These are phyloP conservation scores for Gadus macrocephalus DNA, from an alignment of 2,113 vertebrate genomes.

Conservation along the genomic window DNA sequence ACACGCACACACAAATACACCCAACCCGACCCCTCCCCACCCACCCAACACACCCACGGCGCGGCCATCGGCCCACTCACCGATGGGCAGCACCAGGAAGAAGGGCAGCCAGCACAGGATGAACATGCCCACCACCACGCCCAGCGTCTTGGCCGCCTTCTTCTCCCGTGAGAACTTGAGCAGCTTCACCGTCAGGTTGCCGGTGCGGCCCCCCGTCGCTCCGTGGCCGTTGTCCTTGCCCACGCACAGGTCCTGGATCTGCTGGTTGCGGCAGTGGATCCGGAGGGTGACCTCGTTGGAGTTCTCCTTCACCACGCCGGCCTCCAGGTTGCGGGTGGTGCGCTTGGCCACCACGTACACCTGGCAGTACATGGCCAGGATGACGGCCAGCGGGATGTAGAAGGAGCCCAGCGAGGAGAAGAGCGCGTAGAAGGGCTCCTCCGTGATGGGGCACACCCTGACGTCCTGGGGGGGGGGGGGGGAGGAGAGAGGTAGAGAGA, in stretches of 20 bases:
- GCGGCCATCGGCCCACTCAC: slow-evolving; percentile 21
- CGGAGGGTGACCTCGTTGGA: slow-evolving; percentile 30
- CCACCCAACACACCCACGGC: no score
- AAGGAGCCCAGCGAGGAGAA: slow-evolving; percentile 33
- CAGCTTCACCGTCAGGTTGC: slow-evolving; percentile 62
- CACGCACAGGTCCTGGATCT: slow-evolving; percentile 69
- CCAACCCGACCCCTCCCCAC: no score
- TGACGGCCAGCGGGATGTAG: slow-evolving; percentile 26
- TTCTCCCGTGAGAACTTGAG: slow-evolving; percentile 58
- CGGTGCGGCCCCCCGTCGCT: slow-evolving; percentile 63
- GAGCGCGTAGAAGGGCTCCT: slow-evolving; percentile 30
- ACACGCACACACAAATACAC: not conserved
- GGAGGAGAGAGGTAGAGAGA: not conserved
- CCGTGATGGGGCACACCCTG: slow-evolving; percentile 24
- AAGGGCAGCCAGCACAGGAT: slow-evolving; percentile 61
- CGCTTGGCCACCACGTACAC: slow-evolving; percentile 29
- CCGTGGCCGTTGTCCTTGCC: slow-evolving; percentile 8
- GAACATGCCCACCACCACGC: slow-evolving; percentile 58
- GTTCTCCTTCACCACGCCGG: slow-evolving; percentile 16
- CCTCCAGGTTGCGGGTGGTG: slow-evolving; percentile 22
- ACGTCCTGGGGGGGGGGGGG: not conserved
- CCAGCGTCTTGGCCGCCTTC: slow-evolving; percentile 62
- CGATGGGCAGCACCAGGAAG: slow-evolving; percentile 55
- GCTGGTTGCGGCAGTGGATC: slow-evolving; percentile 70
- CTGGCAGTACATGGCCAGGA: slow-evolving; percentile 28